Conservation (phyloP, 2,888 invertebrate species). For the Andrena praecox region DNA sequence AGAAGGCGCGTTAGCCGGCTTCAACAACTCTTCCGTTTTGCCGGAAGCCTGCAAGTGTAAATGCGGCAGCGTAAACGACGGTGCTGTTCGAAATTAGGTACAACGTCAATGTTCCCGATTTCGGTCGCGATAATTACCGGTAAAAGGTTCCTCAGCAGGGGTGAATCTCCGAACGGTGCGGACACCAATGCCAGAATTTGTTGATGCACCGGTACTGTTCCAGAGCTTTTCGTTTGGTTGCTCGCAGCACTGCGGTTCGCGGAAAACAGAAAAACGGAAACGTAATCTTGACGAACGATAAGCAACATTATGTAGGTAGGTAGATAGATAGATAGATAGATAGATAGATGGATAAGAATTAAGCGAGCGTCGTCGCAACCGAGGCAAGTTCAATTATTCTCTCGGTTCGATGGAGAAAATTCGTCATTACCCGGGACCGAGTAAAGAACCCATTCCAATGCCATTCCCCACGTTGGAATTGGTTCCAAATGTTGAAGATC, state of each 20-base stretch:
- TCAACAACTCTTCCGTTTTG: slow-evolving; percentile 89
- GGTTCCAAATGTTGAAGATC: slow-evolving; percentile 83
- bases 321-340: not conserved
- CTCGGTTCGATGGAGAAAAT: not conserved
- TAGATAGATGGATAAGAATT: not conserved
- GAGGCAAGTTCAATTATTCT: slow-evolving; percentile 2
- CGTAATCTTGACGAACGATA: not conserved
- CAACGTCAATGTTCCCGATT: not conserved
- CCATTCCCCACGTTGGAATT: slow-evolving; percentile 72
- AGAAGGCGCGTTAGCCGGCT: slow-evolving; percentile 90
- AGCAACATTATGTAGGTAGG: not conserved
- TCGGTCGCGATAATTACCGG: slow-evolving; percentile 76
- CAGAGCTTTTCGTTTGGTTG: slow-evolving; percentile 80
- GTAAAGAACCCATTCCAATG: slow-evolving; percentile 74
- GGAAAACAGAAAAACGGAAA: slow-evolving; percentile 11
- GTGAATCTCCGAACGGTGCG: slow-evolving; percentile 95
- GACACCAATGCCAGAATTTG: slow-evolving; percentile 91
- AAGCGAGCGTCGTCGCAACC: too few species aligned
- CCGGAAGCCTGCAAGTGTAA: slow-evolving; percentile 84
- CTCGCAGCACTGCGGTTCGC: slow-evolving; percentile 68
- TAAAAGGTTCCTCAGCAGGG: slow-evolving; percentile 91
- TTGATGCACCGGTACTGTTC: slow-evolving; percentile 87
- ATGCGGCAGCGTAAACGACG: not conserved
- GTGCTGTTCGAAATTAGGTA: not conserved
- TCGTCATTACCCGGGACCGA: slow-evolving; percentile 74